Evolutionary conservation across 2,113 vertebrate genomes (phyloP).

Genomic region (Rhabdornis inornatus): DNA sequence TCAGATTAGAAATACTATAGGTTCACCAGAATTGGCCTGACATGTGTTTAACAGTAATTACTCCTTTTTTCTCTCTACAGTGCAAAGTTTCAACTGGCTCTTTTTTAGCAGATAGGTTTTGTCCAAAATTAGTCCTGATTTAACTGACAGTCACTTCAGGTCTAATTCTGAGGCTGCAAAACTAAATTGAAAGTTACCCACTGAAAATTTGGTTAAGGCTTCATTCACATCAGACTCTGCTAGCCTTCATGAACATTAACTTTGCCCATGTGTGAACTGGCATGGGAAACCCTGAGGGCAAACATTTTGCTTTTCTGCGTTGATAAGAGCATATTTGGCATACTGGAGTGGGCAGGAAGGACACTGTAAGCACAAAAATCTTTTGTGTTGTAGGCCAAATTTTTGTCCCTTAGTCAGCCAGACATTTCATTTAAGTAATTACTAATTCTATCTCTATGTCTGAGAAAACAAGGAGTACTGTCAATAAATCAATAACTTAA

Average conservation of each 20-base stretch:
- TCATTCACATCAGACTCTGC: background rate
- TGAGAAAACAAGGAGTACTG: background rate
- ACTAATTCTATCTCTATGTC: background rate
- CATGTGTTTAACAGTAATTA: background rate
- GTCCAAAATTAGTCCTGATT: background rate
- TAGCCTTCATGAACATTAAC: background rate
- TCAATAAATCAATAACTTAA: background rate
- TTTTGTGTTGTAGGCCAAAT: background rate
- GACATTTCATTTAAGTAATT: background rate
- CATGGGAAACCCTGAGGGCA: background rate
- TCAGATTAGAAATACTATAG: background rate
- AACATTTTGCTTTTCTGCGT: background rate
- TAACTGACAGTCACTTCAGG: background rate
- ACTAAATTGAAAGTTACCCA: background rate
- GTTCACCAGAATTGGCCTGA: background rate
- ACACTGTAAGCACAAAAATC: background rate
- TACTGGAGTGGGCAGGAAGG: fast-evolving
- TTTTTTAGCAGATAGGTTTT: background rate
- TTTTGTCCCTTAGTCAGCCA: background rate
- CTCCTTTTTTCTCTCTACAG: background rate
- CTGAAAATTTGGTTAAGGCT: background rate
- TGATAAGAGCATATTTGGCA: background rate
- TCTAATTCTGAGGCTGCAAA: background rate
- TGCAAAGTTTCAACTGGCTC: background rate
- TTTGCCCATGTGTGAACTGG: background rate